Evolutionary conservation across 1,140 invertebrate genomes (phyloP), one percentile per base, ranked within the genome.

Genomic region (Melipona quadrifasciata): DNA sequence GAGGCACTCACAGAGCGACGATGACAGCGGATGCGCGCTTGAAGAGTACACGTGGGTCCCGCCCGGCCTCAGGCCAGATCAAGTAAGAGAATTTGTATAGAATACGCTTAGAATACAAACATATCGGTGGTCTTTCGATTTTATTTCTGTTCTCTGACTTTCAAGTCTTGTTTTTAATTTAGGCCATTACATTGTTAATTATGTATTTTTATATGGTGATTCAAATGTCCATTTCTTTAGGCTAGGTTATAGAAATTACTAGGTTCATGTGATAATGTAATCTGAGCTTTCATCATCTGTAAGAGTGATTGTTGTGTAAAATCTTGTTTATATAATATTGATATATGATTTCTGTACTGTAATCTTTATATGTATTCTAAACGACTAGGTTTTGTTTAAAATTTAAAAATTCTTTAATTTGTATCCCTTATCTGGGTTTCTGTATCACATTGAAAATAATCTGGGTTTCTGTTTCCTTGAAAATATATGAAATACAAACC

Each of bases 41-140:
- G 99, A 99, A 92, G 99, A 99, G 93, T 99, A 99, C 95, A 99
- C 98, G 1, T 99, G 99, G 99, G 98, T 99, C 71, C 99, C 99
- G 64, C 98, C 98, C 8, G 98, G 98, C 83, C 96, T 99, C 8
- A 97, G 98, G 94, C 98, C 99, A 19, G 98, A 99, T 95, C 98
- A 99, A 97, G 99, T 99, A 94, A 95, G 75, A 61, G 51, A 86
- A 16, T 55, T 17, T 16, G 17, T 24, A 16, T 31, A 12, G 19
- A 8, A 53, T n/a, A 74, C 19, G n/a, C n/a, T 31, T 74, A 34
- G n/a, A 51, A 53, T 21, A 34, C 67, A 8, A 21, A 70, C 12
- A 34, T 24, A 24, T 24, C 21, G 10, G 39, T 39, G 21, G 31
- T 39, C 34, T 21, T 10, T 39, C 11, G 11, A 70, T 39, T 39